phyloP scores from a whole-genome alignment of 2,113 vertebrate species.

The Bubo blakistoni region DNA sequence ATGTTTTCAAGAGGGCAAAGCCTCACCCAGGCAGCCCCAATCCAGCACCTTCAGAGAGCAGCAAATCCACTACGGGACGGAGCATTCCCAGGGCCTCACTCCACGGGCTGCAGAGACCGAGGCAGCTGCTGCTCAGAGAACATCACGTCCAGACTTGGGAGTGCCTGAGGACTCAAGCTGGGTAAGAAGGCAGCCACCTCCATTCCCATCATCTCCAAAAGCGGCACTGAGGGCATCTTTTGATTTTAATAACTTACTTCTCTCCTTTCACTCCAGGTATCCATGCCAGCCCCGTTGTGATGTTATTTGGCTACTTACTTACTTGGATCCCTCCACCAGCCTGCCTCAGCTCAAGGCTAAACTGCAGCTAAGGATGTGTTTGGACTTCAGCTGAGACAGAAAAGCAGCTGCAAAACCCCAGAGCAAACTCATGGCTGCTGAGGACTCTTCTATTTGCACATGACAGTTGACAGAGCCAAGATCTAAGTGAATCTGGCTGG shows the following conservation, averaged over 20 bases:
- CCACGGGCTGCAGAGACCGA: neutral
- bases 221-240: neutral
- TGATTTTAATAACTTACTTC: neutral
- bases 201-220: neutral
- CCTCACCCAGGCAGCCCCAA: accelerated
- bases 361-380: neutral
- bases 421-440: neutral
- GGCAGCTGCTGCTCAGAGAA: neutral
- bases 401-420: neutral
- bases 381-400: neutral
- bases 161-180: neutral
- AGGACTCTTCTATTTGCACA: neutral
- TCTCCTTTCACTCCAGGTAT: neutral
- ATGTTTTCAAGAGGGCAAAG: too few relatives aligned
- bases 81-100: neutral
- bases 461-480: neutral
- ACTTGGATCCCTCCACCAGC: too few relatives aligned
- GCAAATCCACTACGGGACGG: neutral
- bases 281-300: accelerated
- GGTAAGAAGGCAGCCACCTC: neutral
- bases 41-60: neutral
- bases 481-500: neutral
- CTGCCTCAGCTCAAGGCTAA: neutral
- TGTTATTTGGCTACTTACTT: neutral
- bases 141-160: accelerated